Percentiles rank a stretch among this genome's conserved stretches.
Evolutionary conservation across 2,113 vertebrate genomes (phyloP).

Genomic region (Pseudolaguvia tuberculata): DNA sequence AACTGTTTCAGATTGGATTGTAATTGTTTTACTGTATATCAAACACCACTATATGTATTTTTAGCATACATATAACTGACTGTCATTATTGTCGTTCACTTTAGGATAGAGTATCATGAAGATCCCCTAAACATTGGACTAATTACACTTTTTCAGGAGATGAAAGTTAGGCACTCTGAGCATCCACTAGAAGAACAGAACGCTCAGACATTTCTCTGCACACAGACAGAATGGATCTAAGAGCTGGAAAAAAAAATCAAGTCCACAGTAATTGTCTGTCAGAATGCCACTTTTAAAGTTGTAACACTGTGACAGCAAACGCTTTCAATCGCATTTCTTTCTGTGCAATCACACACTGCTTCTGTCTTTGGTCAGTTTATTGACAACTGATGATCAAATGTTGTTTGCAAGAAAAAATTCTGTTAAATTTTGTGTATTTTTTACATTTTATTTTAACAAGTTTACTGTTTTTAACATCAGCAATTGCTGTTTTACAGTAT

Average conservation of each 20-base stretch:
- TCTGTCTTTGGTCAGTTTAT: conserved; percentile 4
- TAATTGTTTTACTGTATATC: not conserved
- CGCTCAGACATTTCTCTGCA: conserved; percentile 1
- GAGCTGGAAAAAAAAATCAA: conserved; percentile 5
- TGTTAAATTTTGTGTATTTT: not conserved
- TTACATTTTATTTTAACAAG: not conserved
- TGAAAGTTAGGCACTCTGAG: conserved; percentile 28
- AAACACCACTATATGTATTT: not conserved
- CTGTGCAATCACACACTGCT: conserved; percentile 14
- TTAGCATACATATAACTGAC: not conserved
- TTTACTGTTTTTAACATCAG: not conserved
- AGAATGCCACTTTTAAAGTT: conserved; percentile 20
- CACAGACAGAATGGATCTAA: conserved; percentile 20
- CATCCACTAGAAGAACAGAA: conserved; percentile 1
- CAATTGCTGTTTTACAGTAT: not conserved
- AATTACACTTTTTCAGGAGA: conserved; percentile 14
- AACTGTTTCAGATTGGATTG: no score
- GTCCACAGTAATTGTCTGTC: conserved; percentile 32
- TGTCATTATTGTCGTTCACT: conserved; percentile 43
- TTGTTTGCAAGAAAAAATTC: conserved; percentile 8
- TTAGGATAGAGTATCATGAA: conserved; percentile 30
- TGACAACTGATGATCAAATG: conserved; percentile 10
- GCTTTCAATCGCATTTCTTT: not conserved
- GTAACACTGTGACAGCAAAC: conserved; percentile 21
- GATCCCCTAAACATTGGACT: conserved; percentile 31